Base-by-base conservation (phyloP, 2,888 invertebrate genomes). In the Erebia palarica region DNA sequence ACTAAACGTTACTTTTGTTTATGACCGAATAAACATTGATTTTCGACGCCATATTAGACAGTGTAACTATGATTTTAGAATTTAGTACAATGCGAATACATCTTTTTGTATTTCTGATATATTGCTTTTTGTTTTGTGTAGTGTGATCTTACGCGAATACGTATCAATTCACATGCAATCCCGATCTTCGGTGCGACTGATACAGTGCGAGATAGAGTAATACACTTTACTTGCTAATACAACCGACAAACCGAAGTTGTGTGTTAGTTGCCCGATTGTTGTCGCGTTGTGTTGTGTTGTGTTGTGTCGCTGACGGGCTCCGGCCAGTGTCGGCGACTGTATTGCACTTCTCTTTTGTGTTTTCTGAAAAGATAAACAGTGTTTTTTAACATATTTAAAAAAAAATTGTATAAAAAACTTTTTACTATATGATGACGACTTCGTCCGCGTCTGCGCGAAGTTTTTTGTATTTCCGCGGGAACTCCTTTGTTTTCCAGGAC, bases 251-350 rank as follows among this genome's bases (percentile, higher is more conserved):
- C 66, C 36, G 51, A 51, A 68, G 68, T 66, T 49, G 75, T 53
- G 71, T 76, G 73, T 72, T 76, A 66, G 72, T 71, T 73, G 75
- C 21, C 61, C 71, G 73, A 57, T 42, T 44, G 42, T 18, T 57
- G 66, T 57, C n/a, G 65, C 13, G 44, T 42, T 57, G 55, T 42
- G 27, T 65, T 16, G 53, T 72, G 73, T 71, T 66, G 73, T 70
- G 71, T 70, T 49, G 68, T 76, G 73, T 68, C 71, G 70, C 74
- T 66, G 18, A 21, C 57, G 72, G 66, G 68, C 69, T 73, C 68
- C 53, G 65, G 73, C 74, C 72, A 69, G 75, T 75, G 72, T 70
- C 70, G 72, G 72, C 77, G 74, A 61, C 67, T 68, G 68, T 59
- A 55, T 75, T 53, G 72, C 66, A 66, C 68, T 69, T 70, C 60